Base-by-base conservation (phyloP, 2,888 invertebrate genomes). In the Drosophila monieri region DNA sequence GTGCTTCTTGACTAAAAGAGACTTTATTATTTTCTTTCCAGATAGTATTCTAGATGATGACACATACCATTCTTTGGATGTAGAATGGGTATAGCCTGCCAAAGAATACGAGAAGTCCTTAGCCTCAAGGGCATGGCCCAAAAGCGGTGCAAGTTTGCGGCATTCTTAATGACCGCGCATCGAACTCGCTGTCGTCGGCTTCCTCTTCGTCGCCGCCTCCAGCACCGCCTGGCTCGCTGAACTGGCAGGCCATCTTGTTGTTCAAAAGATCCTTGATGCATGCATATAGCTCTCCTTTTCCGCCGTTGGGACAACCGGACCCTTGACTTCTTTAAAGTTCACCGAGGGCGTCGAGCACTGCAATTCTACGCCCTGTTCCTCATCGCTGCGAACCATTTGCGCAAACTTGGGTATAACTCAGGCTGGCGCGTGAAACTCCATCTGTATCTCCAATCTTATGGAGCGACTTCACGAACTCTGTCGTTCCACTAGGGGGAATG, bases 81-180 rank as follows among this genome's bases (percentile, higher is more conserved):
- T 95, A 91, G 67, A 94, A 92, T 2, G 94, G 94, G 57, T 95
- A 91, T 15, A 95, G 91, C 58, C 93, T 93, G 21, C 93, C 93
- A 86, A 96, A 95, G 88, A 94, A 95, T n/a, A 90, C 1, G 93
- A 92, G 90, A 96, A 96, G 59, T 94, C 93, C 70, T 94, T 93
- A 0, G 94, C 93, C 0, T 93, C 90, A 73, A 96, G 91, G 0
- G 94, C 93, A 78, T 93, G 93, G 30, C 95, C 95, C 80, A 95
- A 93, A 70, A 93, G 92, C 0, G 95, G 94, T 54, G 92, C 30
- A 96, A 93, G 86, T 96, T 96, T 6, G 95, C 95, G 2, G 96
- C 96, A 75, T 94, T 94, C 90, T 96, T 96, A 48, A 95, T 91
- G 53, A 96, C 91, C 80, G 95, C 92, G 85, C 95, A 76, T 96